Evolutionary conservation across 2,797 vertebrate species (phyloP), one percentile per base, ranked within the genome.

Genomic region (Odontamblyopus lacepedii): DNA sequence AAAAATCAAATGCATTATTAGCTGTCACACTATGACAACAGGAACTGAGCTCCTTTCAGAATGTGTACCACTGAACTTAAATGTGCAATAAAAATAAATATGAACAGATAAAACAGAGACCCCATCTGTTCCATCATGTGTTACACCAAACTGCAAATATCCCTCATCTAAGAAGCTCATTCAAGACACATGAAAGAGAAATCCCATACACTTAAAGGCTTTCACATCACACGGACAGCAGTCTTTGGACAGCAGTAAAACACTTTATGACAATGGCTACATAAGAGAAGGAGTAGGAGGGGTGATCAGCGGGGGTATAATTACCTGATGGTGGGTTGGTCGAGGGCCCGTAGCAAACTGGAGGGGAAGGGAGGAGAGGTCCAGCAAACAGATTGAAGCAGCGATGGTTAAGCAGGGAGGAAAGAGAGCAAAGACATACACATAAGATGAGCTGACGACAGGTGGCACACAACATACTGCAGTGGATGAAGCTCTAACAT

Each of bases 261-360:
- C 72, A 75, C 77, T 82, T 85, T 71, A 86, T 85, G 86, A 75
- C 68, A 75, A 63, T 71, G 78, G 83, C 80, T 81, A 80, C 53
- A 84, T 75, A 64, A 83, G 60, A 85, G 73, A 73, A 62, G 68
- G 68, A 85, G 81, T 79, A 81, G 82, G 74, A 82, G 79, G 81
- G 75, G 61, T 4, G 8, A 79, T 79, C 78, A 86, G 85, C 75
- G 2, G 78, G 84, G 86, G 83, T 72, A 68, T 78, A 89, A 91
- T 95, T 98, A 99, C 98, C 98, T 99, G 98, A 93, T 98, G 97
- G 94, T 98, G 98, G 92, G 96, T 95, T 91, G 96, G 96, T 94
- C 97, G 96, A 93, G 98, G 97, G 93, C 97, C 98, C 89, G 97
- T 95, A 89, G 96, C 96, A 95, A 99, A 99, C 97, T 99, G 96